These are phyloP conservation scores for Solea senegalensis DNA, from an alignment of 2,113 vertebrate species.

Conservation along the genomic window DNA sequence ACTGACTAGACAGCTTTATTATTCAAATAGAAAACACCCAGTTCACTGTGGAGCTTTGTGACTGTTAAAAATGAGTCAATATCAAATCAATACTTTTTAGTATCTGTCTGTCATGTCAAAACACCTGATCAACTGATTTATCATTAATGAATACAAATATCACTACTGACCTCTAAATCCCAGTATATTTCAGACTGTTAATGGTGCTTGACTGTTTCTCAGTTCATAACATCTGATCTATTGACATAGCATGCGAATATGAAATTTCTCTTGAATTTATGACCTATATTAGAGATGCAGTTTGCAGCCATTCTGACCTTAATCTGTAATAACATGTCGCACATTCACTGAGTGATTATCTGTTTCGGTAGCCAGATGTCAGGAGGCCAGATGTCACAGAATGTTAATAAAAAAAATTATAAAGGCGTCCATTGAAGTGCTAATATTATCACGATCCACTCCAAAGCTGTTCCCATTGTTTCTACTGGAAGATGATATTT, in stretches of 20 bases:
- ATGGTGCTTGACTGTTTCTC: too few species aligned
- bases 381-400: neutral
- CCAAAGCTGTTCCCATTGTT: conserved; percentile 53
- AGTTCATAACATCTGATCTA: too few species aligned
- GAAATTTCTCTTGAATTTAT: neutral
- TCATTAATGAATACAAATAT: too few species aligned
- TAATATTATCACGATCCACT: conserved; percentile 53
- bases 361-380: conserved; percentile 9
- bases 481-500: conserved; percentile 62
- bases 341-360: conserved; percentile 19
- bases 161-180: too few species aligned
- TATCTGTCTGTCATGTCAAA: too few species aligned
- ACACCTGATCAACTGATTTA: too few species aligned
- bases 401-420: conserved; percentile 11
- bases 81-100: too few species aligned
- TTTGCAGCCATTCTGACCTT: conserved; percentile 24
- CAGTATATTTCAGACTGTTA: too few species aligned
- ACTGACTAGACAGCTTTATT: too few species aligned
- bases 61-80: neutral
- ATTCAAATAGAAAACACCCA: too few species aligned
- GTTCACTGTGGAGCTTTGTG: too few species aligned
- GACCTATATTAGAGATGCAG: neutral
- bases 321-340: conserved; percentile 18
- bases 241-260: neutral
- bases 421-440: conserved; percentile 41